Evolutionary conservation across 2,113 vertebrate genomes (phyloP).

Genomic region (Saccopteryx bilineata): DNA sequence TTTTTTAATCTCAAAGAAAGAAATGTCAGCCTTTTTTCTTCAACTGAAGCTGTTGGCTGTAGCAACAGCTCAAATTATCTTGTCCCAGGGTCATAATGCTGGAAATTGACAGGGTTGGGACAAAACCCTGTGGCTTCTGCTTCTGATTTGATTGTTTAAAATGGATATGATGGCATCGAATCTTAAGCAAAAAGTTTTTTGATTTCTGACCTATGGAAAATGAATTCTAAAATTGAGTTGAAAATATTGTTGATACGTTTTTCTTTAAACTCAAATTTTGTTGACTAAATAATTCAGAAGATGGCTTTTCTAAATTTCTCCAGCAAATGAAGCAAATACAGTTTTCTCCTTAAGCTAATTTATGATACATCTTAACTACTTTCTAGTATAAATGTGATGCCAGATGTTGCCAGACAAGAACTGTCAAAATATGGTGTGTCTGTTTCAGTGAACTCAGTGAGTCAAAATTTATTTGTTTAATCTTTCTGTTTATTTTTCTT

Average conservation of each 20-base stretch:
- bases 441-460: slow-evolving; percentile 10
- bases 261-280: slow-evolving; percentile 78
- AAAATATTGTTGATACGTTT: slow-evolving; percentile 74
- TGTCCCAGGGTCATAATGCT: neutral
- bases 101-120: neutral
- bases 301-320: slow-evolving; percentile 76
- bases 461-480: slow-evolving; percentile 34
- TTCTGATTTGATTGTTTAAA: slow-evolving; percentile 31
- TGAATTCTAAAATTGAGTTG: slow-evolving; percentile 66
- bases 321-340: slow-evolving; percentile 62
- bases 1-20: slow-evolving; percentile 18
- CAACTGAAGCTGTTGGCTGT: neutral
- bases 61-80: slow-evolving; percentile 20
- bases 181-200: slow-evolving; percentile 53
- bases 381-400: slow-evolving; percentile 17
- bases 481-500: neutral
- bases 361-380: slow-evolving; percentile 64
- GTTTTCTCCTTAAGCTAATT: neutral
- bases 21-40: neutral
- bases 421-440: slow-evolving; percentile 50
- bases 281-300: slow-evolving; percentile 49
- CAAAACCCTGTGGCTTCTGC: neutral
- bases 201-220: slow-evolving; percentile 57
- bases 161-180: neutral
- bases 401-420: neutral